These are phyloP conservation scores for Lepus townsendii DNA, from an alignment of 2,797 vertebrate genomes.

Conservation along the genomic window DNA sequence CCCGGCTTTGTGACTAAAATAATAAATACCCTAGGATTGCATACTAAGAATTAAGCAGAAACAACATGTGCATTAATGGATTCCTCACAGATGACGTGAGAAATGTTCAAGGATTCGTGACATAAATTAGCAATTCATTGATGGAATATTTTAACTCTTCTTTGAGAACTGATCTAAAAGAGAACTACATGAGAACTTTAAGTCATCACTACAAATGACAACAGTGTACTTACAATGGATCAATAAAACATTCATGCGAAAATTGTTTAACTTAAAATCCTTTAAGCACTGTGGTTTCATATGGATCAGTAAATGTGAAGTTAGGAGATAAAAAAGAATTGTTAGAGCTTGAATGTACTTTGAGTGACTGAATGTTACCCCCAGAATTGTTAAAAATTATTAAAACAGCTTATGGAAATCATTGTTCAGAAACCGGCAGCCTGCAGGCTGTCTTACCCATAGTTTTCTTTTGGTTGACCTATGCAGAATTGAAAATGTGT, in stretches of 20 bases:
- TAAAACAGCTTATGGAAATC: conserved; percentile 37
- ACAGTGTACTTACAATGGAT: conserved; percentile 4
- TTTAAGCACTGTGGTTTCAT: conserved; percentile 21
- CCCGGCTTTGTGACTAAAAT: conserved; percentile 27
- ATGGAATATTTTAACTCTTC: conserved; percentile 16
- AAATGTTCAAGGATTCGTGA: not conserved
- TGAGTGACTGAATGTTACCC: not conserved
- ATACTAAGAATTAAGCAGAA: conserved; percentile 54
- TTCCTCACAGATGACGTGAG: not conserved
- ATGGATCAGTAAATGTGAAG: not conserved
- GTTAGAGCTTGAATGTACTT: conserved; percentile 37
- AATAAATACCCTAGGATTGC: conserved; percentile 49
- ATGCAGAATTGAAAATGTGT: conserved; percentile 40
- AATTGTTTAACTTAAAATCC: conserved; percentile 41
- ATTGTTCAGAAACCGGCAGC: not conserved
- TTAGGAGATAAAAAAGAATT: not conserved
- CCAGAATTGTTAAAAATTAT: conserved; percentile 4
- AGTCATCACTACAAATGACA: not conserved
- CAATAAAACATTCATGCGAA: conserved; percentile 34
- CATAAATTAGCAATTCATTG: not conserved
- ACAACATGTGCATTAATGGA: not conserved
- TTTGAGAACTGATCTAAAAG: conserved; percentile 22
- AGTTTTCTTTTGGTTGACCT: conserved; percentile 18
- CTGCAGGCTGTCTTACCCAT: not conserved
- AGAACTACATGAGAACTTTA: conserved; percentile 23